Evolutionary conservation across 2,113 vertebrate genomes (phyloP).

Genomic region (Thamnophis sirtalis): DNA sequence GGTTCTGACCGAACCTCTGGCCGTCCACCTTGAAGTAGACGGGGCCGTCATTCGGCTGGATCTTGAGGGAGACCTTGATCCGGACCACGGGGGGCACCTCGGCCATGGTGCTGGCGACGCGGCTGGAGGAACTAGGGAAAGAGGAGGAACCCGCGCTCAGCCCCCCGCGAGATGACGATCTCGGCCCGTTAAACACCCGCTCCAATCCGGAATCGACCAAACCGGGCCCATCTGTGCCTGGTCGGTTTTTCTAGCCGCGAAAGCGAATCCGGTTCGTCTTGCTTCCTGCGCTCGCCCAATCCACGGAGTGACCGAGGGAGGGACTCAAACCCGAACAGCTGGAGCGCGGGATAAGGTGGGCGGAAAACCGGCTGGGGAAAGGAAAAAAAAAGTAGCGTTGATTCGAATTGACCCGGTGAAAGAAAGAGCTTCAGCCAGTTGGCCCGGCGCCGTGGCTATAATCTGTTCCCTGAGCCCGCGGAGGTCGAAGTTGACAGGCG

Average conservation of each 20-base stretch:
- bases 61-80: slow-evolving; percentile 87
- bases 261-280: slow-evolving; percentile 42
- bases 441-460: not conserved
- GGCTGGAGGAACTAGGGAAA: slow-evolving; percentile 44
- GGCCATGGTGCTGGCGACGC: slow-evolving; percentile 70
- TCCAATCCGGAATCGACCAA: not conserved
- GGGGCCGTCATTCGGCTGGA: slow-evolving; percentile 88
- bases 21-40: slow-evolving; percentile 95
- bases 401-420: not conserved
- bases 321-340: not conserved
- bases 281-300: slow-evolving; percentile 43
- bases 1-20: slow-evolving; percentile 90
- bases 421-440: not conserved
- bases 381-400: not conserved
- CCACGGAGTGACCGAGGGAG: not conserved
- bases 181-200: not conserved
- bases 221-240: slow-evolving; percentile 20
- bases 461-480: too few relatives aligned
- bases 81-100: slow-evolving; percentile 84
- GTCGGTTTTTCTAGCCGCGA: slow-evolving; percentile 6
- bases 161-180: not conserved
- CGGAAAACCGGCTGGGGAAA: not conserved
- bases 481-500: not conserved
- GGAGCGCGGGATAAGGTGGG: not conserved
- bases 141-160: slow-evolving; percentile 1